Conservation (phyloP, 2,888 invertebrate species). For the Drosophila stalkeri region DNA sequence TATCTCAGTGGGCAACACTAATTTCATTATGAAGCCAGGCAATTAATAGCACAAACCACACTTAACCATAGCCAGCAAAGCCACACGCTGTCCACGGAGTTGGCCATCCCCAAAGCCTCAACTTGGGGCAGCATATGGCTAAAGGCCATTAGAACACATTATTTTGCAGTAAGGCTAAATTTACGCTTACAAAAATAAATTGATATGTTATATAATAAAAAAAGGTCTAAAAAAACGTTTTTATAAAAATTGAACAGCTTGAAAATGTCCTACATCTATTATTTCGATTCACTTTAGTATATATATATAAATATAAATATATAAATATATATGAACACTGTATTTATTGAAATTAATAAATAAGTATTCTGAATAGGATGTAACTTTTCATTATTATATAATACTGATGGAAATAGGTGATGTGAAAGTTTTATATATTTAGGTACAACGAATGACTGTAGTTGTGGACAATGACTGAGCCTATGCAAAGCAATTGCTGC, state of each 20-base stretch:
- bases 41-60: slow-evolving; percentile 67
- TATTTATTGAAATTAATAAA: too few species aligned
- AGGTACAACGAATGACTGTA: too few species aligned
- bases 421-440: too few species aligned
- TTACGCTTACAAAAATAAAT: background rate
- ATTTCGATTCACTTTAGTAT: background rate
- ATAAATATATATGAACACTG: too few species aligned
- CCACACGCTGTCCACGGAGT: slow-evolving; percentile 25
- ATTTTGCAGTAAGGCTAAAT: background rate
- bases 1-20: slow-evolving; percentile 43
- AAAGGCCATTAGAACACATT: slow-evolving; percentile 12
- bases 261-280: background rate
- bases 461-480: too few species aligned
- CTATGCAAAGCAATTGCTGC: too few species aligned
- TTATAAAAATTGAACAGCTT: background rate
- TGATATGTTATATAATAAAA: background rate
- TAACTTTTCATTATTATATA: too few species aligned
- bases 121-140: slow-evolving; percentile 19
- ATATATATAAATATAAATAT: background rate
- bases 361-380: too few species aligned
- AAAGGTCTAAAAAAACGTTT: background rate
- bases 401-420: too few species aligned
- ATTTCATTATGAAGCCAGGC: slow-evolving; percentile 66
- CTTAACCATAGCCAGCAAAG: slow-evolving; percentile 30
- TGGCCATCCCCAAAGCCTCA: slow-evolving; percentile 10